phyloP scores from a whole-genome alignment of 2,797 vertebrate genomes.

The Trachops cirrhosus region DNA sequence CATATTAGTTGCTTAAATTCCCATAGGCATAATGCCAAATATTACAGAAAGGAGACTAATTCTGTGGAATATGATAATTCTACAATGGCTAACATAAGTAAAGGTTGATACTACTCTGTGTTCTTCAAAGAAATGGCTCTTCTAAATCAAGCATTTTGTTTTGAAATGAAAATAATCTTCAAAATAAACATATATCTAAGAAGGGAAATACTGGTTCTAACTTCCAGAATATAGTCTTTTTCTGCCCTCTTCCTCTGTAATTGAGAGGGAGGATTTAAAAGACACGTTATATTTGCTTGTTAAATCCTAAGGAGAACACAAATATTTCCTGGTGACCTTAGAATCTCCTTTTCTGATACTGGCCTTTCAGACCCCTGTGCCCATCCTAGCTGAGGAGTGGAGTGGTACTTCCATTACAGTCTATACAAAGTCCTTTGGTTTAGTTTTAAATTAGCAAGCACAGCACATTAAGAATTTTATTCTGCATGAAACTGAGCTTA shows the following conservation, averaged over 20 bases:
- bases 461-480: neutral
- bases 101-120: neutral
- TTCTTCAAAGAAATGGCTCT: neutral
- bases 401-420: neutral
- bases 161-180: neutral
- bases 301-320: neutral
- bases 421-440: neutral
- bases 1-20: slow-evolving; percentile 10
- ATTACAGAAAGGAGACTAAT: neutral
- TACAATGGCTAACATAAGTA: neutral
- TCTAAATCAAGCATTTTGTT: slow-evolving; percentile 20
- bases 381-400: neutral
- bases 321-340: neutral
- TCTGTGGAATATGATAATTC: neutral
- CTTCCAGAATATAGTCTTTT: neutral
- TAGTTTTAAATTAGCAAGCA: neutral
- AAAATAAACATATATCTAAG: neutral
- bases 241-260: neutral
- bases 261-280: neutral
- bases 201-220: neutral
- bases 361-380: neutral
- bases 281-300: neutral
- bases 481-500: neutral
- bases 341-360: neutral
- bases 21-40: neutral